Percentiles rank a stretch among this genome's conserved stretches.
Evolutionary conservation across 2,888 invertebrate genomes (phyloP).

Genomic region (Zaprionus lineosus): DNA sequence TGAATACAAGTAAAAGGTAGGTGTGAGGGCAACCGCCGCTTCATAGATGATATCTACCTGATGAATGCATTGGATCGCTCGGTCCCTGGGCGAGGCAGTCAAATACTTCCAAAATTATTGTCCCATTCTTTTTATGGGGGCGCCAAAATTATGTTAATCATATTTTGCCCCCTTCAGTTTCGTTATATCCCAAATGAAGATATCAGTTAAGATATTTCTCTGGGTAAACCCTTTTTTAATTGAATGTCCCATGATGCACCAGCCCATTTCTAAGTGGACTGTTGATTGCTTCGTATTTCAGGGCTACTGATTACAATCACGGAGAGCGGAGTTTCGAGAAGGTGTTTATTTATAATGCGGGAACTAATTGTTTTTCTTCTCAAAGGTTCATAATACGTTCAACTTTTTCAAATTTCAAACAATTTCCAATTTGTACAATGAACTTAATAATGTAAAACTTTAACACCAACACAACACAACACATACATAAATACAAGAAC

Average conservation of each 20-base stretch:
- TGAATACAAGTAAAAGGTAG: too few species aligned
- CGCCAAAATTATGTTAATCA: conserved; percentile 62
- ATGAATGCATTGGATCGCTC: conserved; percentile 55
- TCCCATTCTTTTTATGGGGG: conserved; percentile 39
- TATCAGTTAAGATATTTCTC: conserved; percentile 36
- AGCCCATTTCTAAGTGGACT: too few species aligned
- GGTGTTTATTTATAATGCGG: too few species aligned
- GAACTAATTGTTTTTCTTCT: conserved; percentile 35
- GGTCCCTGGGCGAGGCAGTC: conserved; percentile 59
- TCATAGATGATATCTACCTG: conserved; percentile 51
- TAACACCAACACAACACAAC: too few species aligned
- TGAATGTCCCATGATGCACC: conserved; percentile 51
- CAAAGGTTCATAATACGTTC: too few species aligned
- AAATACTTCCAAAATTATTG: conserved; percentile 66
- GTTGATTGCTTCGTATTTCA: too few species aligned
- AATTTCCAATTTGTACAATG: too few species aligned
- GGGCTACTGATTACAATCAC: too few species aligned
- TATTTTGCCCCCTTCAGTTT: not conserved
- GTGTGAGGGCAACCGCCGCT: conserved; percentile 41
- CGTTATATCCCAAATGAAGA: conserved; percentile 43
- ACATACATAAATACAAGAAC: conserved; percentile 3
- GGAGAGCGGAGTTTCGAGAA: too few species aligned
- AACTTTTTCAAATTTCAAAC: too few species aligned
- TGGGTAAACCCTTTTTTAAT: conserved; percentile 50
- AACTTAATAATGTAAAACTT: too few species aligned